A percentile compares a stretch with the other conserved stretches of the same genome.
phyloP scores from a whole-genome alignment of 53 echinoderm and acorn worm species.

The Holothuria scabra region DNA sequence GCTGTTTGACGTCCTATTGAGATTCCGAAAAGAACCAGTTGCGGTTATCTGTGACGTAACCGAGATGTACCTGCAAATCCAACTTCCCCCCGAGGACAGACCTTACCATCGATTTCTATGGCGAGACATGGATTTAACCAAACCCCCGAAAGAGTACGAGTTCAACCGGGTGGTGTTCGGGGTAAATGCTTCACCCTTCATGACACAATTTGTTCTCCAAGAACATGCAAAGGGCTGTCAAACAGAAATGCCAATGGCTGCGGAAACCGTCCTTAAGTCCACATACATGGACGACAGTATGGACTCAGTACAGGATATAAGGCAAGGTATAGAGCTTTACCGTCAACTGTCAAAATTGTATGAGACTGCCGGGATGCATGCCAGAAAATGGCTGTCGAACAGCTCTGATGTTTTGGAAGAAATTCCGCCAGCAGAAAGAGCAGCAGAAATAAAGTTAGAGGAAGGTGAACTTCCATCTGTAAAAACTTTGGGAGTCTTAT shows the following conservation, averaged over 20 bases:
- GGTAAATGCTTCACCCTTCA: slow-evolving; percentile 46
- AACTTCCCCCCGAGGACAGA: background rate
- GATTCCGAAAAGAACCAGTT: slow-evolving; percentile 15
- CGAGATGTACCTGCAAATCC: slow-evolving; percentile 37
- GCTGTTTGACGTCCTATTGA: slow-evolving; percentile 18
- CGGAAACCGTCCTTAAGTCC: slow-evolving; percentile 33
- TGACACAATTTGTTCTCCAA: slow-evolving; percentile 29
- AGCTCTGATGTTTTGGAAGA: slow-evolving; percentile 47
- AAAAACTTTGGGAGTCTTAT: slow-evolving; percentile 65
- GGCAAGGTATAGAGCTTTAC: slow-evolving; percentile 2
- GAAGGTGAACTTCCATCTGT: slow-evolving; percentile 52
- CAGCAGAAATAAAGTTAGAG: background rate
- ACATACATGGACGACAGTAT: slow-evolving; percentile 51
- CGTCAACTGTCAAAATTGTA: slow-evolving; percentile 8
- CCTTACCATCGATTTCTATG: slow-evolving; percentile 14
- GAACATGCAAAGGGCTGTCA: slow-evolving; percentile 20
- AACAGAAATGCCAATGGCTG: slow-evolving; percentile 3
- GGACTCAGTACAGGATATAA: slow-evolving; percentile 22
- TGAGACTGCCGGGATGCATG: background rate
- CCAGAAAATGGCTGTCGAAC: slow-evolving; percentile 44
- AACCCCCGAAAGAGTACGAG: slow-evolving; percentile 23
- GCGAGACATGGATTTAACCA: background rate
- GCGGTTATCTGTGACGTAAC: slow-evolving; percentile 34
- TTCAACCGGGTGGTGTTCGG: slow-evolving; percentile 37
- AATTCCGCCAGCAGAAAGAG: background rate